These are phyloP conservation scores for Neodiprion lecontei DNA, from an alignment of 1,140 invertebrate species.

Conservation along the genomic window DNA sequence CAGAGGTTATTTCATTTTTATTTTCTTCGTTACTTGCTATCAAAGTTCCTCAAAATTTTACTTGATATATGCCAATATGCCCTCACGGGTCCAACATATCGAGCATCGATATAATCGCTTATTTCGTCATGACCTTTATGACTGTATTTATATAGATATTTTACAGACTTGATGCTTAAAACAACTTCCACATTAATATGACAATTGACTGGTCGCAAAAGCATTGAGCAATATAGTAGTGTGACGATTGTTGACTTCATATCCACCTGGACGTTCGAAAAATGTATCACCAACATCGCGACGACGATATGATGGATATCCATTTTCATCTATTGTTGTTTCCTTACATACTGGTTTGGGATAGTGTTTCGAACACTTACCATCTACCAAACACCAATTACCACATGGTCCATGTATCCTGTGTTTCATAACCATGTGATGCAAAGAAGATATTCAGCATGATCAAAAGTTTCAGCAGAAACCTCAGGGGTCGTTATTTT, in stretches of 20 bases:
- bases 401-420: slow-evolving; percentile 51
- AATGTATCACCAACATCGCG: slow-evolving; percentile 34
- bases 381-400: slow-evolving; percentile 28
- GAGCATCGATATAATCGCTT: slow-evolving; percentile 23
- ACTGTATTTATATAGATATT: slow-evolving; percentile 31
- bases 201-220: slow-evolving; percentile 17
- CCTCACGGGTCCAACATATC: slow-evolving; percentile 22
- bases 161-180: slow-evolving; percentile 18
- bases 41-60: not conserved
- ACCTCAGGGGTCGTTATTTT: slow-evolving; percentile 46
- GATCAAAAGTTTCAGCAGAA: slow-evolving; percentile 58
- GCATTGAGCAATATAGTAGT: slow-evolving; percentile 22
- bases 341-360: slow-evolving; percentile 31
- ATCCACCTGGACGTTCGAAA: not conserved
- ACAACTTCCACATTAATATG: slow-evolving; percentile 28
- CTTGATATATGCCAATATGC: not conserved
- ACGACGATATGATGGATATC: slow-evolving; percentile 56
- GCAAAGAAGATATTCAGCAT: slow-evolving; percentile 27
- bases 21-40: slow-evolving; percentile 10
- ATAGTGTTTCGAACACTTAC: slow-evolving; percentile 38
- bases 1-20: too few species aligned
- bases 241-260: slow-evolving; percentile 22
- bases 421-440: slow-evolving; percentile 38
- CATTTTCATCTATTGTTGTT: slow-evolving; percentile 46
- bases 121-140: slow-evolving; percentile 32